Conservation (phyloP, 1,140 invertebrate species). For the Asbolus verrucosus region DNA sequence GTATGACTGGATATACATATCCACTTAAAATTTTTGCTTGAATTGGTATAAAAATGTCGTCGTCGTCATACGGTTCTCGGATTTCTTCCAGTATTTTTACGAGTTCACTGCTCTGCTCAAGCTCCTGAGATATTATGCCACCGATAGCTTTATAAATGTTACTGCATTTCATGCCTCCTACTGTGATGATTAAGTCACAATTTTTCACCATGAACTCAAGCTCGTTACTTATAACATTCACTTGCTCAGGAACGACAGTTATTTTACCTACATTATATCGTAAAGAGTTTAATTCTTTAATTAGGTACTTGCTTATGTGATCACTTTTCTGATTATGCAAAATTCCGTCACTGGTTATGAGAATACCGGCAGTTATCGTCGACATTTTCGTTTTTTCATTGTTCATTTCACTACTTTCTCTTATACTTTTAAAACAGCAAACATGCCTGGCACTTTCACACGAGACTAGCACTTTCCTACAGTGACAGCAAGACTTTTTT, state of each 20-base stretch:
- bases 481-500: too few relatives aligned
- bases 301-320: neutral
- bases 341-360: conserved; percentile 5
- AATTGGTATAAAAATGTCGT: conserved; percentile 18
- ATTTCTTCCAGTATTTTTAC: conserved; percentile 7
- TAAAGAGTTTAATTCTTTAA: conserved; percentile 30
- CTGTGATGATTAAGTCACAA: conserved; percentile 48
- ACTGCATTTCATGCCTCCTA: conserved; percentile 17
- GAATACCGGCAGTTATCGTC: neutral
- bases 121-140: conserved; percentile 36
- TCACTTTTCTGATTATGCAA: neutral
- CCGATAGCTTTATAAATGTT: conserved; percentile 41
- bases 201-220: conserved; percentile 41
- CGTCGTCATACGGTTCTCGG: neutral
- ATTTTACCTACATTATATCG: conserved; percentile 43
- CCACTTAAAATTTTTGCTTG: conserved; percentile 26
- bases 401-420: neutral
- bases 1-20: conserved; percentile 47
- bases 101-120: conserved; percentile 14
- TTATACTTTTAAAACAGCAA: neutral
- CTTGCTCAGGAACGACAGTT: conserved; percentile 16
- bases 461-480: neutral
- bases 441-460: conserved; percentile 31
- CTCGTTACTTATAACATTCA: conserved; percentile 38
- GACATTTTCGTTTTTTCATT: conserved; percentile 11